Base-by-base conservation (phyloP, 2,113 vertebrate genomes). In the Poeciliopsis prolifica region DNA sequence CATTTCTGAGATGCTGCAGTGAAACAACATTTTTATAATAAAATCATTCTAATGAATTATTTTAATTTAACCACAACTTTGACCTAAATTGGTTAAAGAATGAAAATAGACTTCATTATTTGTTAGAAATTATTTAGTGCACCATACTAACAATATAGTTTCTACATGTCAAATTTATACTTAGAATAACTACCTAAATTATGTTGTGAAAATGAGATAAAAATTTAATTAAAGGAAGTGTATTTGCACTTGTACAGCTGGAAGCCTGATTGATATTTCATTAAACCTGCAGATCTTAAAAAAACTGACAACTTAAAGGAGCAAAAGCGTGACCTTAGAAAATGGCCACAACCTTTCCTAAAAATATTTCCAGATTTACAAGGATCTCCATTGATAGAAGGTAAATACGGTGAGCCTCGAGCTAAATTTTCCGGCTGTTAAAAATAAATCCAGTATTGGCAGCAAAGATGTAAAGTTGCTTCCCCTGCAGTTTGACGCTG, bases 401-500 rank as follows among this genome's bases (percentile, higher is more conserved):
- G 62, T 29, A 26, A 81, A 74, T 74, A 35, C 15, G 13, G 6
- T 6, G 35, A 77, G 31, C 63, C 75, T 33, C 54, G 67, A 54
- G 40, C 42, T 33, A 6, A 24, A 33, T 74, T 24, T 26, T 61
- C 4, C 58, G 28, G 51, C 31, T 31, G 60, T 76, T 28, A 69
- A 26, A 68, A 78, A 69, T 79, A 61, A 65, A 82, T 77, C 44
- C 64, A 48, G 22, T 30, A 40, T 58, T 65, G 58, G 65, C 70
- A 61, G 42, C 61, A 72, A 68, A 40, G n/a, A 6, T 13, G 44
- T 68, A 28, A 42, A 70, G 65, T 60, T 51, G 60, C 66, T 70
- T 42, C 11, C 42, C 19, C 64, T 70, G 65, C 74, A 0, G 2
- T 73, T 75, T 74, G 77, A 83, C 68, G 70, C 69, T 76, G 65